Evolutionary conservation across 2,113 vertebrate genomes (phyloP).

Genomic region (Anguilla rostrata): DNA sequence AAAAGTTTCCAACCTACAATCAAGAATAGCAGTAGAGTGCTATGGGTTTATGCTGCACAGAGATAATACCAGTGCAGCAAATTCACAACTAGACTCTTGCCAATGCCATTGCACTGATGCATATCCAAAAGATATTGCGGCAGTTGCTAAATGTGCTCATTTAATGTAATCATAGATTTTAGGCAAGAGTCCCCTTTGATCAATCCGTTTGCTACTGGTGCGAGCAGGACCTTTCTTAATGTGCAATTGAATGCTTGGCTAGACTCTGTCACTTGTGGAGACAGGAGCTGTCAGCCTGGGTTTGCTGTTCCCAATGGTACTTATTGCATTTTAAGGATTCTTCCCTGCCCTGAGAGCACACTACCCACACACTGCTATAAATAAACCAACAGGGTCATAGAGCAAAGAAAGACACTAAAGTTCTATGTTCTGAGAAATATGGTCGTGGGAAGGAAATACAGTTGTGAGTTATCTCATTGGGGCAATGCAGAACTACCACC

Average conservation of each 20-base stretch:
- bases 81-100: too few relatives aligned
- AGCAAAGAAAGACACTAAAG: conserved; percentile 2
- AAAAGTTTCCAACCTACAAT: too few relatives aligned
- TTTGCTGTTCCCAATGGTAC: conserved; percentile 4
- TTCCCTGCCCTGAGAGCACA: background rate
- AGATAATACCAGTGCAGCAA: background rate
- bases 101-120: background rate
- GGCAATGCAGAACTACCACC: background rate
- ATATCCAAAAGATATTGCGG: background rate
- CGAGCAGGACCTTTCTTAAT: conserved; percentile 12
- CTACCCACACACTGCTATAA: conserved; percentile 20
- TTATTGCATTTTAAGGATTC: conserved; percentile 10
- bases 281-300: conserved; percentile 5
- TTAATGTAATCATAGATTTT: conserved; percentile 4
- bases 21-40: too few relatives aligned
- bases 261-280: conserved; percentile 13
- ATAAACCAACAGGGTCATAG: conserved; percentile 5
- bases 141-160: background rate
- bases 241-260: conserved; percentile 12
- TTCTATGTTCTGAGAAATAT: background rate
- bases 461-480: background rate
- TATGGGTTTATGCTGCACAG: background rate
- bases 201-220: background rate
- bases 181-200: background rate
- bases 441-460: background rate